These are phyloP conservation scores for Colaptes auratus DNA, from an alignment of 2,113 vertebrate species.

Conservation along the genomic window DNA sequence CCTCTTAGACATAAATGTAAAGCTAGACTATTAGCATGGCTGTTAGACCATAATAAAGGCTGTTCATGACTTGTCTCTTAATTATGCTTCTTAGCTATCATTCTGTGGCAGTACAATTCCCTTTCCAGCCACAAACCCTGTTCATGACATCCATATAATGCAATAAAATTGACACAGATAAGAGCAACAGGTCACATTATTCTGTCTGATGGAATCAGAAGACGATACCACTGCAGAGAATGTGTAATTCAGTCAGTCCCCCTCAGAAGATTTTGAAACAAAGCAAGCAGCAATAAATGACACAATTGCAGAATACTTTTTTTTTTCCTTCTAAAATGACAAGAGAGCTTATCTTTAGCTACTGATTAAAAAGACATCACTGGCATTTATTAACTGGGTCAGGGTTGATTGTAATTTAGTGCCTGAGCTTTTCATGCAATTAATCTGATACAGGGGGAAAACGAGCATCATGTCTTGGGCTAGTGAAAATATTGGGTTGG, in stretches of 20 bases:
- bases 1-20: neutral
- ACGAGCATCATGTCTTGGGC: neutral
- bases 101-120: neutral
- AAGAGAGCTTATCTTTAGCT: neutral
- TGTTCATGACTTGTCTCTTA: neutral
- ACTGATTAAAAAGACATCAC: neutral
- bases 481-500: neutral
- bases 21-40: neutral
- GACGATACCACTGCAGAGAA: neutral
- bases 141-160: neutral
- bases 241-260: neutral
- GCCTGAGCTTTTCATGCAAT: neutral
- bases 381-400: neutral
- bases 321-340: neutral
- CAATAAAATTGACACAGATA: slow-evolving; percentile 7
- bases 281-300: neutral
- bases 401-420: neutral
- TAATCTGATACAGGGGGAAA: neutral
- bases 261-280: neutral
- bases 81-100: neutral
- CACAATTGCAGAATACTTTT: neutral
- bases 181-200: slow-evolving; percentile 2
- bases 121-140: slow-evolving; percentile 11
- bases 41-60: neutral
- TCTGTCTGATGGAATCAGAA: neutral